Conservation (phyloP, 2,888 invertebrate species). For the Drosophila atripex region DNA sequence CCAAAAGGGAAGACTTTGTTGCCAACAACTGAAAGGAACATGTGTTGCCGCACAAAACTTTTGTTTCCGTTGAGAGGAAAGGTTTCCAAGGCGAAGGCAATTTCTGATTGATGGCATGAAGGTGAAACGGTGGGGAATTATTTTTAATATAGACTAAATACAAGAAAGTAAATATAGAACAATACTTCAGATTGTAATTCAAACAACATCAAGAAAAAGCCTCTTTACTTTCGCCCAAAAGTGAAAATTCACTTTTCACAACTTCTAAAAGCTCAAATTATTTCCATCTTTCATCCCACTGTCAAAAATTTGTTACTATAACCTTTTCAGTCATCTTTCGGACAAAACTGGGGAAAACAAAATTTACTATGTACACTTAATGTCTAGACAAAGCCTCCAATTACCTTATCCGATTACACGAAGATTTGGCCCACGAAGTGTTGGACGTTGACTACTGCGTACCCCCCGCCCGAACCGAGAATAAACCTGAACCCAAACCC, state of each 20-base stretch:
- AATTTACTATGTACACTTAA: slow-evolving; percentile 82
- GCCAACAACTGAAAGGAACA: slow-evolving; percentile 39
- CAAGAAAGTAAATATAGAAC: not conserved
- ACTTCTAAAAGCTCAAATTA: not conserved
- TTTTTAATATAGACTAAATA: not conserved
- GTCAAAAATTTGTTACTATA: slow-evolving; percentile 15
- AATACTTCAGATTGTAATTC: not conserved
- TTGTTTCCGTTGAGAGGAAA: slow-evolving; percentile 32
- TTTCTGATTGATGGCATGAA: slow-evolving; percentile 22
- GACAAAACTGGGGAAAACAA: slow-evolving; percentile 62
- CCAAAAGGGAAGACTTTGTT: slow-evolving; percentile 27
- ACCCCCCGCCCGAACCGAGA: slow-evolving; percentile 5
- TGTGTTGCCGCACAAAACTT: slow-evolving; percentile 67
- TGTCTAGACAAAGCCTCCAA: slow-evolving; percentile 83
- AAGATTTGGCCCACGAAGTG: slow-evolving; percentile 78
- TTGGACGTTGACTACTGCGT: slow-evolving; percentile 45
- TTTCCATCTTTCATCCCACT: slow-evolving; percentile 27
- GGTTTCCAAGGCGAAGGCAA: slow-evolving; percentile 18
- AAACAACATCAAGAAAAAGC: not conserved
- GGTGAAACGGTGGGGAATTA: slow-evolving; percentile 10
- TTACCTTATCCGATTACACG: slow-evolving; percentile 83
- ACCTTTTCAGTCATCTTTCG: slow-evolving; percentile 42
- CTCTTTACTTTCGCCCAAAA: not conserved
- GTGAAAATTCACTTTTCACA: not conserved
- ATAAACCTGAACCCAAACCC: slow-evolving; percentile 7